Conservation (phyloP, 1,140 invertebrate species). For the Daktulosphaira vitifoliae region DNA sequence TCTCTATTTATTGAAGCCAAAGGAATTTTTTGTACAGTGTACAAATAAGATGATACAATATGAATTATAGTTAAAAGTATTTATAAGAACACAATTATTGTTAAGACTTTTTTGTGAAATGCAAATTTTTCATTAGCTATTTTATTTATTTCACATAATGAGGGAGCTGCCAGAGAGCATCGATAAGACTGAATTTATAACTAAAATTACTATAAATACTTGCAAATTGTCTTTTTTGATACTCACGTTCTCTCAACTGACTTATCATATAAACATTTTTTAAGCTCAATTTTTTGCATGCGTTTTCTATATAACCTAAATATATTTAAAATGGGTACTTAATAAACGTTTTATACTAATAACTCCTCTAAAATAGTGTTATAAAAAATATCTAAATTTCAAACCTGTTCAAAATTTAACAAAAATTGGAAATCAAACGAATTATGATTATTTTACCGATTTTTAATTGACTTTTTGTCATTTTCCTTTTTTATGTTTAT, state of each 20-base stretch:
- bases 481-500: background rate
- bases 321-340: background rate
- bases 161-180: constrained; percentile 6
- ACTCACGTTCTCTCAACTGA: background rate
- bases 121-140: background rate
- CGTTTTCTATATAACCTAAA: background rate
- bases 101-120: background rate
- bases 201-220: background rate
- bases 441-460: constrained; percentile 9
- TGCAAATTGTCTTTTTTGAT: background rate
- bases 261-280: background rate
- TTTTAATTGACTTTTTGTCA: background rate
- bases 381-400: too few species aligned
- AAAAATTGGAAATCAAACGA: constrained; percentile 25
- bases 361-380: too few species aligned
- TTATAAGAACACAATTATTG: background rate
- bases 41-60: background rate
- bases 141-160: background rate
- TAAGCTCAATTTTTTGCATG: constrained; percentile 18
- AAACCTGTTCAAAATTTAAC: too few species aligned
- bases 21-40: background rate
- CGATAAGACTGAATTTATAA: constrained; percentile 25
- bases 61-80: background rate
- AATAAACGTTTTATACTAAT: too few species aligned
- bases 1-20: background rate